phyloP scores from a whole-genome alignment of 2,113 vertebrate genomes.

The Engystomops pustulosus region DNA sequence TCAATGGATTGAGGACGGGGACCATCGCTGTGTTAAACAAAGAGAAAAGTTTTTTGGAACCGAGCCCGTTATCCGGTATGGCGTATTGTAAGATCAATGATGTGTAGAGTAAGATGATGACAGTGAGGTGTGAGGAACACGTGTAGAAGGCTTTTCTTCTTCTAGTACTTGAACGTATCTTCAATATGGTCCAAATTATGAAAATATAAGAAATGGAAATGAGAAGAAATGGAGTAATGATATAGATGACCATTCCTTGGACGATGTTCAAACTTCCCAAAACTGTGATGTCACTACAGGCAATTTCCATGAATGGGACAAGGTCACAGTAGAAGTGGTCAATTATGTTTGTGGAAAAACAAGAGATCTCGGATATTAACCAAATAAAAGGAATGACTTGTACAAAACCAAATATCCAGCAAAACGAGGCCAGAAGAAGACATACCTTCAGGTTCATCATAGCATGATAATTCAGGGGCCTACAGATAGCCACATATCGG shows the following conservation, averaged over 20 bases:
- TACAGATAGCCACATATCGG: conserved; percentile 10
- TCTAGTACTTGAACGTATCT: background rate
- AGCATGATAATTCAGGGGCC: background rate
- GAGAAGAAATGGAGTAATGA: background rate
- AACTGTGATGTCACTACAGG: background rate
- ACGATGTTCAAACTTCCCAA: background rate
- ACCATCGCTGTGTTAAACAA: background rate
- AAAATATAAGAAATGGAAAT: background rate
- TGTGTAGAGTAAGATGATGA: background rate
- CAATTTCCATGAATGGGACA: background rate
- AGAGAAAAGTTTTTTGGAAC: background rate
- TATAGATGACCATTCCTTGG: background rate
- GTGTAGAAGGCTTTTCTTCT: background rate
- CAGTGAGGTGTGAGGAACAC: background rate
- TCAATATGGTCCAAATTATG: background rate
- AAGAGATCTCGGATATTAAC: background rate
- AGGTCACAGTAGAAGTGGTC: background rate
- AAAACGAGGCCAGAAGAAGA: background rate
- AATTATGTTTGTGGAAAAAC: background rate
- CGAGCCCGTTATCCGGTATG: background rate
- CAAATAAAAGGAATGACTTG: background rate
- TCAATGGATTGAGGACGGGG: background rate
- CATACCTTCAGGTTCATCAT: background rate
- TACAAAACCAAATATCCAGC: background rate
- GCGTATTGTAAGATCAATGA: background rate